Base-by-base conservation (phyloP, 2,113 vertebrate genomes). In the Chloropsis cyanopogon region DNA sequence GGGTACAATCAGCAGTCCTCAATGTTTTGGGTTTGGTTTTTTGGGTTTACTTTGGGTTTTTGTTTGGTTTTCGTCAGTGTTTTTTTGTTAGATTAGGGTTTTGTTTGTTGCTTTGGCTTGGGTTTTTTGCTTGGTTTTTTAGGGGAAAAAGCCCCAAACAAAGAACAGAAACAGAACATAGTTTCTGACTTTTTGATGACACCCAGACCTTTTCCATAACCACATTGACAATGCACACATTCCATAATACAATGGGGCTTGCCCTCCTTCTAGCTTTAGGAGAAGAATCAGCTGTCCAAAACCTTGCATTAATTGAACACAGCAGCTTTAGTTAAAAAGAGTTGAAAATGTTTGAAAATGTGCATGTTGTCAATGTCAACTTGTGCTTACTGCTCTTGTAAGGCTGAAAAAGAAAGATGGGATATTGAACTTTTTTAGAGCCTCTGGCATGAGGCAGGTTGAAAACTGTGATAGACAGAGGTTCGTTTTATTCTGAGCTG, bases 91-190 rank as follows among this genome's bases (percentile, higher is more conserved):
- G 8, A 9, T 52, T 17, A 10, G 5, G 7, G 1, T 9, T 59
- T 50, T 50, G 14, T 59, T 59, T 18, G 17, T 59, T 26, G 17
- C 11, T 52, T 59, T 59, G 37, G 7, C 4, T 44, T 50, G 20
- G 15, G 3, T 9, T 19, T 49, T 66, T 52, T 42, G 1, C 2
- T 35, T 35, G 5, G 6, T n/a, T 29, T 60, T 53, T 31, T 3
- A 7, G 2, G 7, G 3, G 7, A 22, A 25, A 37, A 61, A 21
- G 22, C 0, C 6, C 1, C 3, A 44, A 83, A 13, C 8, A 61
- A 71, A 16, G 2, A 42, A 44, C 17, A 39, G 41, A 25, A 13
- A 0, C 25, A 25, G 4, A 59, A 2, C 9, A 18, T 11, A n/a
- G 11, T 47, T 90, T 75, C 59, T n/a, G 13, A 35, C 7, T 21